Conservation (phyloP, 2,888 invertebrate species). For the Stenolophus ochropezus region DNA sequence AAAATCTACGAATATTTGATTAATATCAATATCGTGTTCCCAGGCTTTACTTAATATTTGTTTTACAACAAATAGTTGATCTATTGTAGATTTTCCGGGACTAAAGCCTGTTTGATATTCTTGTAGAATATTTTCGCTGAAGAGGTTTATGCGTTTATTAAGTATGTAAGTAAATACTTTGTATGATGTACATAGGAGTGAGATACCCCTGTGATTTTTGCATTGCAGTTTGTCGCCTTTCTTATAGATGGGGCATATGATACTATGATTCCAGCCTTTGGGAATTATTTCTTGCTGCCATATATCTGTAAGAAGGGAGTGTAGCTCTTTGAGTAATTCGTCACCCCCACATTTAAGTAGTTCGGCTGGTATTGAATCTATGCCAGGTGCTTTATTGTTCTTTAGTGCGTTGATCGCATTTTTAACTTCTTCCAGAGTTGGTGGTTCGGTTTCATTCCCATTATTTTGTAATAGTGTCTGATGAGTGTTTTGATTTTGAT, state of each 20-base stretch:
- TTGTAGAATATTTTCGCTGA: not conserved
- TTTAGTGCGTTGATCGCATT: no score
- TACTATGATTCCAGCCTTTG: not conserved
- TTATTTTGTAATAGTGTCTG: no score
- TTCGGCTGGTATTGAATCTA: not conserved
- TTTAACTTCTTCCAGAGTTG: no score
- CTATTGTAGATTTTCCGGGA: not conserved
- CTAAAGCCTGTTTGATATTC: not conserved
- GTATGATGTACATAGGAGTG: not conserved
- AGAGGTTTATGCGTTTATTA: not conserved
- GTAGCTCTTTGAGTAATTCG: not conserved
- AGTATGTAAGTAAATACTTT: not conserved
- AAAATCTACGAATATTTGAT: not conserved
- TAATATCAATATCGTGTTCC: not conserved
- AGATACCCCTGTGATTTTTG: not conserved
- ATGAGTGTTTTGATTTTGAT: no score
- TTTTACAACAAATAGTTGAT: not conserved
- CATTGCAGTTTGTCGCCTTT: not conserved
- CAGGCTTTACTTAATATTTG: not conserved
- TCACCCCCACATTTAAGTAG: not conserved
- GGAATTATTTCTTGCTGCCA: not conserved
- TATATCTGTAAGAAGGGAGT: not conserved
- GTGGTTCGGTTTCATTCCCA: no score
- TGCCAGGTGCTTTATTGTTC: constrained; percentile 1
- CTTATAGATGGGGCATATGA: not conserved